Evolutionary conservation across 1,140 invertebrate species (phyloP), one percentile per base, ranked within the genome.

Genomic region (Hyles vespertilio): DNA sequence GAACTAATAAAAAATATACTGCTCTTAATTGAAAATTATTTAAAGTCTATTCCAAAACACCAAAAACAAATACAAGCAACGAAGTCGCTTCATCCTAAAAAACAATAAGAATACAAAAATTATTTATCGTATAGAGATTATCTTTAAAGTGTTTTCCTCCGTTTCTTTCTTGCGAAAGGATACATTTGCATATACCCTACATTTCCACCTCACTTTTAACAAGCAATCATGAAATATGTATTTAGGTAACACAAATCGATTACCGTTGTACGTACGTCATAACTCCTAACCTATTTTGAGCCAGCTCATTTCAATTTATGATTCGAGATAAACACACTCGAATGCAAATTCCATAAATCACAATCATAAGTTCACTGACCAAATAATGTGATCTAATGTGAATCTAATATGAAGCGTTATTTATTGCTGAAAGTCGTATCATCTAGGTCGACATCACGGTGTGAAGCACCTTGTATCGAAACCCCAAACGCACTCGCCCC

Each of bases 281-380:
- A 56, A 12, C 34, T 56, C 32, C 44, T 47, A 36, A 47, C 22
- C 54, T 47, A 56, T 47, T 34, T 56, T 36, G 6, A 56, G 9
- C 53, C 46, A 43, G 40, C n/a, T 56, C 45, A 48, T 48, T 48
- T 48, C 46, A 33, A 56, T 56, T 63, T 63, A 67, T 59, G 56
- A 65, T 66, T 63, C 55, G 52, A 66, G 61, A 70, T 60, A 70
- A 70, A 62, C 63, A 66, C 61, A 61, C 54, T 67, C 63, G 63
- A 69, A 60, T 59, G 54, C 54, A 59, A 58, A 66, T 58, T 56
- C 54, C 57, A 58, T 67, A 63, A 57, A 49, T 51, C 61, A 70
- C 50, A 61, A 51, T 55, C 49, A 34, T 58, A 63, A 59, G 68
- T 70, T 73, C 68, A 73, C 55, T 70, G 71, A 59, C 63, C 68